These are phyloP conservation scores for Psylliodes chrysocephalus DNA, from an alignment of 2,888 invertebrate species.

Conservation along the genomic window DNA sequence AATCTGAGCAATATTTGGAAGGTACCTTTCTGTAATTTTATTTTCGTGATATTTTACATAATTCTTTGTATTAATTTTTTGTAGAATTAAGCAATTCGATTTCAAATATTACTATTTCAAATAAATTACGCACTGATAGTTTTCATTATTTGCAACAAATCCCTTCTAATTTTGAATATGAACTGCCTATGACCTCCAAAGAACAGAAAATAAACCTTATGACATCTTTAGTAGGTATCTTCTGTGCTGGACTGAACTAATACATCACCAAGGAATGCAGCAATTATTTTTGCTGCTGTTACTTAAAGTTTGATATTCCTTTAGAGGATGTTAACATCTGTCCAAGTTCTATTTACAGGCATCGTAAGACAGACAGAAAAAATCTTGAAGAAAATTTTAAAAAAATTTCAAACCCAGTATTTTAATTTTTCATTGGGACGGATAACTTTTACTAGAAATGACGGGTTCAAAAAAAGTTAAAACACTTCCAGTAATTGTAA, in stretches of 20 bases:
- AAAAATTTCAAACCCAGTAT: background rate
- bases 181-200: background rate
- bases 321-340: background rate
- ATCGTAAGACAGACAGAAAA: background rate
- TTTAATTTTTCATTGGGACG: background rate
- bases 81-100: background rate
- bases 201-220: background rate
- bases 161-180: too few relatives aligned
- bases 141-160: too few relatives aligned
- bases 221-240: background rate
- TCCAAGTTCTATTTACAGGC: background rate
- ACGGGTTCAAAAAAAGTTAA: background rate
- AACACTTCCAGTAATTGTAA: background rate
- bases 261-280: background rate
- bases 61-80: background rate
- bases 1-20: conserved; percentile 1
- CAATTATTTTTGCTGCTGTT: background rate
- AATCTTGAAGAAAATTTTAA: background rate
- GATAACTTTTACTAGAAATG: background rate
- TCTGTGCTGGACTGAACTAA: background rate
- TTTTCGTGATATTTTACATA: background rate
- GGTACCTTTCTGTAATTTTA: conserved; percentile 3
- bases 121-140: too few relatives aligned
- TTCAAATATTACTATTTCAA: background rate
- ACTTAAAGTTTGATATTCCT: background rate